Evolutionary conservation across 1,140 invertebrate species (phyloP).

Genomic region (Philotrypesis tridentata): DNA sequence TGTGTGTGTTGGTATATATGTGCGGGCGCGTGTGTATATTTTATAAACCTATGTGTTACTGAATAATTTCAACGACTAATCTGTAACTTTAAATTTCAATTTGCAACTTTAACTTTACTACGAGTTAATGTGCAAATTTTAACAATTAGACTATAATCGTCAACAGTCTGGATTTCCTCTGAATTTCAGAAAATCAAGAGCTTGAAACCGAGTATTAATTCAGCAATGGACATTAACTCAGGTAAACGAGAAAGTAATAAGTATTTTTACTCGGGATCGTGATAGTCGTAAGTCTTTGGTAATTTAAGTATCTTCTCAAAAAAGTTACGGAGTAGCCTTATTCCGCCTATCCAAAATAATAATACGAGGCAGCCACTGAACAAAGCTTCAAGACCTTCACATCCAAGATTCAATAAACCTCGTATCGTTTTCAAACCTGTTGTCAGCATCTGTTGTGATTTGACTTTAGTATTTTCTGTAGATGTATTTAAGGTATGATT

Average conservation of each 20-base stretch:
- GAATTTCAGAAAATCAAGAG: neutral
- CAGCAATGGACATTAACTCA: neutral
- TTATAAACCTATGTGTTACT: no score
- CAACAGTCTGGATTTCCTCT: neutral
- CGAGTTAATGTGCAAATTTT: no score
- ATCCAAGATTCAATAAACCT: conserved; percentile 49
- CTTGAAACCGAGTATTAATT: neutral
- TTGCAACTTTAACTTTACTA: no score
- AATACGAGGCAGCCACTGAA: conserved; percentile 62
- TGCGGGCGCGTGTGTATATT: no score
- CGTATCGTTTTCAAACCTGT: neutral
- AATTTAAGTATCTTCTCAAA: neutral
- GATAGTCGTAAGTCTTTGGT: neutral
- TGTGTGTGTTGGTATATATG: no score
- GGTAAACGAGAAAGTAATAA: no score
- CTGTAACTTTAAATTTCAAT: neutral
- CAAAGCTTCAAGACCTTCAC: conserved; percentile 65
- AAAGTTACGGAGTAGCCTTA: neutral
- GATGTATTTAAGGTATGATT: neutral
- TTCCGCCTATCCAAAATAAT: conserved; percentile 58
- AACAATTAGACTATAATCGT: no score
- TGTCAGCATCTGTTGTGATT: neutral
- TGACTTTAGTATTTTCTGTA: neutral
- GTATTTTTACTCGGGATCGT: neutral
- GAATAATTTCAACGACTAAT: no score